Evolutionary conservation across 2,797 vertebrate genomes (phyloP).

Genomic region (Caiman crocodilus): DNA sequence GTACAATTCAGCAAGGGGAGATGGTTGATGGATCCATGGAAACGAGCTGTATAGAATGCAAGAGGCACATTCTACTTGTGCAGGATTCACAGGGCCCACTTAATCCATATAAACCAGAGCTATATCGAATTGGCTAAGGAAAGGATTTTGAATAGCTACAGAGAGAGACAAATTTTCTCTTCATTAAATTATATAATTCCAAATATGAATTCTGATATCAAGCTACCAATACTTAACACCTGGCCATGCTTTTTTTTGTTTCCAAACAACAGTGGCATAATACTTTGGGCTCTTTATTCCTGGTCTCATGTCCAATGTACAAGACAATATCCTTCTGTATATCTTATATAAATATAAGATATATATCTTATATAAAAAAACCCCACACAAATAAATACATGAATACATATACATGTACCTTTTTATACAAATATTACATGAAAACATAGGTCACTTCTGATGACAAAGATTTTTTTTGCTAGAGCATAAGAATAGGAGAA

Average conservation of each 20-base stretch:
- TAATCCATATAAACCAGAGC: neutral
- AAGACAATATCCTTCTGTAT: no score
- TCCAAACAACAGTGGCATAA: no score
- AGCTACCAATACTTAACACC: no score
- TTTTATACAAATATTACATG: fast-evolving
- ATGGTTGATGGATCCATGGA: neutral
- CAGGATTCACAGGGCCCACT: neutral
- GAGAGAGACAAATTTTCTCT: neutral
- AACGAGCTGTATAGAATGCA: neutral
- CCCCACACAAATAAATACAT: neutral
- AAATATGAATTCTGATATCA: neutral
- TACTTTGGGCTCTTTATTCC: no score
- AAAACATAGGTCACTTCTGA: neutral
- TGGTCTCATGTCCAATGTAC: no score
- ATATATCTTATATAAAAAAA: no score
- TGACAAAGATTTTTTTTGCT: no score
- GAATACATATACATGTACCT: fast-evolving
- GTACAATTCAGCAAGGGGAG: neutral
- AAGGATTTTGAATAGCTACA: neutral
- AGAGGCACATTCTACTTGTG: neutral
- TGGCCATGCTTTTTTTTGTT: no score
- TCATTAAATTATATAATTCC: neutral
- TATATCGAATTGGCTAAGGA: neutral
- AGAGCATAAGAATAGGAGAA: no score
- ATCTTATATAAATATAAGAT: no score